These are phyloP conservation scores for Hippasteria phrygiana DNA, from an alignment of 53 echinoderm and acorn worm species.

Conservation along the genomic window DNA sequence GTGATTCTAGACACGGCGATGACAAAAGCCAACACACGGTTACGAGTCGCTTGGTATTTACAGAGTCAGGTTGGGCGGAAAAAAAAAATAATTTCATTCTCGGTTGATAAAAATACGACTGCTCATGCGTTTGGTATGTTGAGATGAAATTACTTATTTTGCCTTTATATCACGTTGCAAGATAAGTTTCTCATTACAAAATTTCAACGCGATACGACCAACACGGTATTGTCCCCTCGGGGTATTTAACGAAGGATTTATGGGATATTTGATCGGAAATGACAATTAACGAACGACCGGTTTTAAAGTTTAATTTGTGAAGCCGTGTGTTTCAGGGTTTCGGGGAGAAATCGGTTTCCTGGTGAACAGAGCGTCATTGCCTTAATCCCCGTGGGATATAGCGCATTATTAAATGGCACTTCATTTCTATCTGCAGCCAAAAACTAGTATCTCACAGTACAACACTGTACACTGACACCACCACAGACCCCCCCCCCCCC, in stretches of 20 bases:
- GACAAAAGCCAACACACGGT: background rate
- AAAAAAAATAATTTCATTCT: background rate
- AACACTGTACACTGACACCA: background rate
- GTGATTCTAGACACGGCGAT: background rate
- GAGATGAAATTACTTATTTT: background rate
- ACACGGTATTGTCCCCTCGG: background rate
- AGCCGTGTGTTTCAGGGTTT: background rate
- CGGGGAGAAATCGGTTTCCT: background rate
- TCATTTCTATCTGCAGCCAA: background rate
- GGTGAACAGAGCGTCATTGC: background rate
- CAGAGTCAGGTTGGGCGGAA: background rate
- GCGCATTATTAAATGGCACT: background rate
- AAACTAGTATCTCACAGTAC: background rate
- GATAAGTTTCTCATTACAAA: background rate
- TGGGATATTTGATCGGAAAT: constrained; percentile 29
- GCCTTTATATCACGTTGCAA: background rate
- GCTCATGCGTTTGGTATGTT: background rate
- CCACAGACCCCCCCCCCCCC: too few species aligned
- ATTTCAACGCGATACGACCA: background rate
- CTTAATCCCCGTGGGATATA: background rate
- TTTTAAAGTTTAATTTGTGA: background rate
- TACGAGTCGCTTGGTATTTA: background rate
- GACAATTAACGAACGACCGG: constrained; percentile 11
- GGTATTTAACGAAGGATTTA: background rate
- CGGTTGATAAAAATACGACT: too few species aligned